phyloP scores from a whole-genome alignment of 2,113 vertebrate genomes.

The Platanista minor region DNA sequence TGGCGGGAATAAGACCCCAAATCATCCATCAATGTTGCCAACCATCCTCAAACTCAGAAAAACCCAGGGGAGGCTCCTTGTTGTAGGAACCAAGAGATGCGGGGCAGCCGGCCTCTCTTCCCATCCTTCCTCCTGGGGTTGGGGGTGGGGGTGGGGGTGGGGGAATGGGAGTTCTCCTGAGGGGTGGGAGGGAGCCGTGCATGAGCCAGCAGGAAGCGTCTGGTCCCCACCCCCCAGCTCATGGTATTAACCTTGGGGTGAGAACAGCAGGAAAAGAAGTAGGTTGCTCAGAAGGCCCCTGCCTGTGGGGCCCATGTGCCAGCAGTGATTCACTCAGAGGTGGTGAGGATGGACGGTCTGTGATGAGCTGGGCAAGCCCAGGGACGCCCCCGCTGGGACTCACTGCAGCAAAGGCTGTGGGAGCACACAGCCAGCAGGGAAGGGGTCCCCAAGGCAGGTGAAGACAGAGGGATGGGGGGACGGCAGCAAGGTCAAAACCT shows the following conservation, averaged over 20 bases:
- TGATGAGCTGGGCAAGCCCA: not conserved
- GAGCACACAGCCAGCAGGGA: not conserved
- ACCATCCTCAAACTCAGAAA: not conserved
- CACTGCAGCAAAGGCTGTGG: no score
- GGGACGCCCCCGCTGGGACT: not conserved
- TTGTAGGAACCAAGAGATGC: not conserved
- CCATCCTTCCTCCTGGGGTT: not conserved
- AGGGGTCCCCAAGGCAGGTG: not conserved
- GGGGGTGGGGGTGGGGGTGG: no score
- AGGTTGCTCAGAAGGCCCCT: not conserved
- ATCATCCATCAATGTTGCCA: fast-evolving
- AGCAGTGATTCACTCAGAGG: not conserved
- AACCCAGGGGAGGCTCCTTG: not conserved
- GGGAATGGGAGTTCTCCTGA: not conserved
- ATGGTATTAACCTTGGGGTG: not conserved
- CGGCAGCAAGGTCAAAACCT: not conserved
- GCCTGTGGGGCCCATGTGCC: no score
- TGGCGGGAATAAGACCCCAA: not conserved
- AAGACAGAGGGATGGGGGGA: not conserved
- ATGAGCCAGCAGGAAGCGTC: fast-evolving
- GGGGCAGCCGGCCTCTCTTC: not conserved
- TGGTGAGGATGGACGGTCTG: not conserved
- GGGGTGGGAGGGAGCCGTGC: not conserved
- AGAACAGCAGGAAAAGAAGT: not conserved
- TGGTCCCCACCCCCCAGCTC: not conserved